Conservation (phyloP, 2,113 vertebrate genomes). For the Todiramphus chloris region DNA sequence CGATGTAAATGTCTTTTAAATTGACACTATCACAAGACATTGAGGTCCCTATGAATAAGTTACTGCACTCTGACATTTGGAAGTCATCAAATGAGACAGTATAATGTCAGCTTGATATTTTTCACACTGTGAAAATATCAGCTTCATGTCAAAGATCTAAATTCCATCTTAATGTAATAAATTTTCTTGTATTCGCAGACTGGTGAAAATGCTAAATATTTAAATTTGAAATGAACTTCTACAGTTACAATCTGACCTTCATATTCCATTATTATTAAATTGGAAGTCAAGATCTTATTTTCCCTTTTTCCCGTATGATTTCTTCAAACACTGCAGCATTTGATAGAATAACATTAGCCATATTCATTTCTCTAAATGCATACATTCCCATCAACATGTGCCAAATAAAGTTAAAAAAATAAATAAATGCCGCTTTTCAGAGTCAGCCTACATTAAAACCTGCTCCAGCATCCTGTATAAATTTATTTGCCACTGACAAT, state of each 20-base stretch:
- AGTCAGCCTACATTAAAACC: neutral
- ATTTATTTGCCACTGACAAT: neutral
- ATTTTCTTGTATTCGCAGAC: conserved; percentile 61
- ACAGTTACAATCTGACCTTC: conserved; percentile 37
- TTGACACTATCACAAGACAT: conserved; percentile 69
- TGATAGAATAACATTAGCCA: neutral
- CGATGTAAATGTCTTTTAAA: conserved; percentile 72
- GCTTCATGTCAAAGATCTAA: conserved; percentile 72
- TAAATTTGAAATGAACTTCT: conserved; percentile 64
- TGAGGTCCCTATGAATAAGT: conserved; percentile 63
- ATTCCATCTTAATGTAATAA: conserved; percentile 70
- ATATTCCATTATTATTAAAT: conserved; percentile 44
- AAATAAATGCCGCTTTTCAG: neutral
- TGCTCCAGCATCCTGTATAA: neutral
- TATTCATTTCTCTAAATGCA: neutral
- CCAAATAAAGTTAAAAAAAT: neutral
- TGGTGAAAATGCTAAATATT: conserved; percentile 73
- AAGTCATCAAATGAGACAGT: conserved; percentile 73
- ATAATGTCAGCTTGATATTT: conserved; percentile 79
- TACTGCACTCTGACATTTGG: conserved; percentile 76
- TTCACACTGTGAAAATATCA: conserved; percentile 76
- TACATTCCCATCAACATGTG: neutral
- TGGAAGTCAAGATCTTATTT: conserved; percentile 34
- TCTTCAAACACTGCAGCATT: neutral
- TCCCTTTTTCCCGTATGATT: neutral